A percentile compares a stretch with the other conserved stretches of the same genome.
Evolutionary conservation across 2,888 invertebrate genomes (phyloP).

Genomic region (Stenodema calcarata): DNA sequence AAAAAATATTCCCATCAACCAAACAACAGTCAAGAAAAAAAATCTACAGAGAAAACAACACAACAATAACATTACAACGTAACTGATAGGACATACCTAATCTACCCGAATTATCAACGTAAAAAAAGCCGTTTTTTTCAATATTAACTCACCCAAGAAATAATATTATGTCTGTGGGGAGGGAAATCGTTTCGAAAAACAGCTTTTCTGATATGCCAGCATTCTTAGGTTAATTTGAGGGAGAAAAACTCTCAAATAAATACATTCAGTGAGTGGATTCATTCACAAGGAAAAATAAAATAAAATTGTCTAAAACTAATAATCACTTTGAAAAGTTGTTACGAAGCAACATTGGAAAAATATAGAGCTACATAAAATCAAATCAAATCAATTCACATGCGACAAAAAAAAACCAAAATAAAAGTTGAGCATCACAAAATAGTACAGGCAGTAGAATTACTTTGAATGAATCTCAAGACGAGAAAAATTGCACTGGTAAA

Average conservation of each 20-base stretch:
- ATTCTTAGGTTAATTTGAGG: constrained; percentile 23
- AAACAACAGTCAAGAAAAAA: constrained; percentile 40
- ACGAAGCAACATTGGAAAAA: background rate
- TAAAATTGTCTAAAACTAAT: background rate
- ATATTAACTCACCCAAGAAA: background rate
- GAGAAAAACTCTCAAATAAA: constrained; percentile 8
- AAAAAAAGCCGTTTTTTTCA: constrained; percentile 16
- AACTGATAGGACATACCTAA: constrained; percentile 11
- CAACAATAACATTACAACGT: constrained; percentile 24
- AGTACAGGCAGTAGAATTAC: background rate
- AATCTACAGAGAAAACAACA: constrained; percentile 31
- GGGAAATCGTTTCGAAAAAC: background rate
- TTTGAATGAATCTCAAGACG: background rate
- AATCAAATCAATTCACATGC: background rate
- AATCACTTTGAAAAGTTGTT: background rate
- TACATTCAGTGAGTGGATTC: background rate
- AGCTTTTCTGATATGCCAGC: constrained; percentile 30
- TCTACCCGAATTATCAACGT: constrained; percentile 3
- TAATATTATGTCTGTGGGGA: background rate
- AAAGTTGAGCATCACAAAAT: constrained; percentile 17
- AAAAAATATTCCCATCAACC: constrained; percentile 39
- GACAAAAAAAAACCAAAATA: background rate
- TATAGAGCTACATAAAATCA: background rate
- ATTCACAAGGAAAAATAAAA: background rate
- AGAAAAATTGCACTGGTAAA: background rate